Base-by-base conservation (phyloP, 2,888 invertebrate genomes). In the Xylota segnis region DNA sequence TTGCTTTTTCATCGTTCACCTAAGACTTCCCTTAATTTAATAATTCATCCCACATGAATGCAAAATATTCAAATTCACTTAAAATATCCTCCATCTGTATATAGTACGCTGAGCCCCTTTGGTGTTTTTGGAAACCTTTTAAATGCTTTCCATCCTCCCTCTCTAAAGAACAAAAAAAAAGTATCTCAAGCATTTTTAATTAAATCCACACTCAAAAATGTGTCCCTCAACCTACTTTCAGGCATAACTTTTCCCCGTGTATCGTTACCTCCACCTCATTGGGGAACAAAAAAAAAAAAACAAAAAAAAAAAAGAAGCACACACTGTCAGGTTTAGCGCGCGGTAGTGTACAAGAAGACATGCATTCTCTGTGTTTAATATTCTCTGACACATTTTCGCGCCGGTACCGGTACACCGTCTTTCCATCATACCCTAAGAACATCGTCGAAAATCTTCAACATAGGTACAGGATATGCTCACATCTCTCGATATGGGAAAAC, bases 111-210 rank as follows among this genome's bases (percentile, higher is more conserved):
- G 23, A 78, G 32, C 45, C 27, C 12, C 32, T 23, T 16, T 10
- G 18, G 40, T 47, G 14, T 40, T 12, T 68, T 29, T 16, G 29
- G 12, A 18, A 70, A 66, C 58, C 65, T 66, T 66, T 76, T 65
- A 47, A 82, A 43, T 77, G 43, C 37, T 63, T 75, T 54, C 27
- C n/a, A 5, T 23, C 10, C 32, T 43, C 43, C 37, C 23, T 52
- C 14, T 16, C 10, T 7, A 1, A 9, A 9, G 0, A 23, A 27
- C 0, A 18, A 14, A 59, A 9, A 78, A 78, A 78, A 83, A 77
- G 66, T 68, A 83, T 83, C 71, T 83, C 65, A 72, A 83, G 72
- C 66, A 83, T 83, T 83, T 83, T 83, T 83, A 83, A 83, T 83
- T 83, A 83, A 83, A 83, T 83, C 68, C 34, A 83, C 54, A 83